phyloP scores from a whole-genome alignment of 1,140 invertebrate species.

The Bilobella aurantiaca region DNA sequence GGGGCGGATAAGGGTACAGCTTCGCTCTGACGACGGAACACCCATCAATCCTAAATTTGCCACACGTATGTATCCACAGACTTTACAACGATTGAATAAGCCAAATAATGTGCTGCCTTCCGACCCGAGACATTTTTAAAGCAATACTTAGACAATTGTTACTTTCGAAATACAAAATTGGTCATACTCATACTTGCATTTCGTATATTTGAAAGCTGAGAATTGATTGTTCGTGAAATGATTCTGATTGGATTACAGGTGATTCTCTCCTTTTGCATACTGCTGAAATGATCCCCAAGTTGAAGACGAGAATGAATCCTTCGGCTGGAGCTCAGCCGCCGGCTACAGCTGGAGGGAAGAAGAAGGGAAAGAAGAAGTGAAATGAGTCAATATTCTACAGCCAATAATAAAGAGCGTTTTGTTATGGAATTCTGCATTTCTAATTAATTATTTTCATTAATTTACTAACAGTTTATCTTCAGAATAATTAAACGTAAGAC shows the following conservation, averaged over 20 bases:
- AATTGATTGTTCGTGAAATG: too few species aligned
- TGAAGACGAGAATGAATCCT: conserved; percentile 61
- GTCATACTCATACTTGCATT: too few species aligned
- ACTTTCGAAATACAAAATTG: too few species aligned
- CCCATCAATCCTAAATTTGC: conserved; percentile 61
- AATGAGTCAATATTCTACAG: neutral
- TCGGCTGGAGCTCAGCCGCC: conserved; percentile 38
- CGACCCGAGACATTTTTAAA: too few species aligned
- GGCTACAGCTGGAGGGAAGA: conserved; percentile 34
- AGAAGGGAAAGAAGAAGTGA: conserved; percentile 36
- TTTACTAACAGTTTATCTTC: too few species aligned
- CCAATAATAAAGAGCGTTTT: neutral
- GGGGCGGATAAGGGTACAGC: conserved; percentile 80
- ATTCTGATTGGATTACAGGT: conserved; percentile 42
- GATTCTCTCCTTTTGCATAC: conserved; percentile 66
- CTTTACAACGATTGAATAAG: too few species aligned
- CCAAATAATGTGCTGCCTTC: too few species aligned
- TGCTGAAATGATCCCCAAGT: conserved; percentile 78
- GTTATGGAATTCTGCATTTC: too few species aligned
- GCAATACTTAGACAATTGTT: too few species aligned
- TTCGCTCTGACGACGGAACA: conserved; percentile 83
- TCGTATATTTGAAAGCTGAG: too few species aligned
- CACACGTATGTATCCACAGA: conserved; percentile 54
- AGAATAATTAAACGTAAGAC: too few species aligned
- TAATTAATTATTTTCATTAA: too few species aligned